Evolutionary conservation across 2,113 vertebrate genomes (phyloP).

Genomic region (Sebastes schlegelii): DNA sequence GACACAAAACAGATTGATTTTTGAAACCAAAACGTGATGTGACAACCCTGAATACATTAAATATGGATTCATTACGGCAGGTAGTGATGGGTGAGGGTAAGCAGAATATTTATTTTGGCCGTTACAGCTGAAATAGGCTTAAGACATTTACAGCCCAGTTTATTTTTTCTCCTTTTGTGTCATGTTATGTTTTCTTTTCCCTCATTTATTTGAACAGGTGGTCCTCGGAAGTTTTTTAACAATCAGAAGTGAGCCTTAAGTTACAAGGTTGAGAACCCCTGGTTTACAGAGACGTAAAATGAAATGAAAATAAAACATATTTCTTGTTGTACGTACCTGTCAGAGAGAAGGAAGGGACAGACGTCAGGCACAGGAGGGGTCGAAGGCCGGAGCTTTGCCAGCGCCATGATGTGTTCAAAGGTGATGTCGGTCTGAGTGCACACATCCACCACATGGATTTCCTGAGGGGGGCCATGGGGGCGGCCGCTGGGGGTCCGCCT

Average conservation of each 20-base stretch:
- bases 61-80: background rate
- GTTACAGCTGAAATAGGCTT: background rate
- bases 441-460: slow-evolving; percentile 90
- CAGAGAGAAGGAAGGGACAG: slow-evolving; percentile 96
- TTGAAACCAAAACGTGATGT: background rate
- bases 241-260: background rate
- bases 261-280: background rate
- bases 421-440: slow-evolving; percentile 99
- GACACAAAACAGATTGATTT: background rate
- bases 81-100: background rate
- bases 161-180: background rate
- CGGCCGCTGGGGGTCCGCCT: slow-evolving; percentile 88
- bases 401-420: slow-evolving; percentile 96
- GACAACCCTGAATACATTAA: background rate
- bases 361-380: slow-evolving; percentile 97
- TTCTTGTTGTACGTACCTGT: slow-evolving; percentile 86
- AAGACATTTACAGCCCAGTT: background rate
- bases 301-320: background rate
- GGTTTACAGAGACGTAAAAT: background rate
- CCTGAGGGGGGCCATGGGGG: slow-evolving; percentile 84
- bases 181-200: background rate
- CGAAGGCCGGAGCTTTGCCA: slow-evolving; percentile 92
- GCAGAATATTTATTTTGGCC: background rate
- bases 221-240: background rate
- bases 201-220: background rate